phyloP scores from a whole-genome alignment of 2,113 vertebrate genomes.

The Myotis lucifugus region DNA sequence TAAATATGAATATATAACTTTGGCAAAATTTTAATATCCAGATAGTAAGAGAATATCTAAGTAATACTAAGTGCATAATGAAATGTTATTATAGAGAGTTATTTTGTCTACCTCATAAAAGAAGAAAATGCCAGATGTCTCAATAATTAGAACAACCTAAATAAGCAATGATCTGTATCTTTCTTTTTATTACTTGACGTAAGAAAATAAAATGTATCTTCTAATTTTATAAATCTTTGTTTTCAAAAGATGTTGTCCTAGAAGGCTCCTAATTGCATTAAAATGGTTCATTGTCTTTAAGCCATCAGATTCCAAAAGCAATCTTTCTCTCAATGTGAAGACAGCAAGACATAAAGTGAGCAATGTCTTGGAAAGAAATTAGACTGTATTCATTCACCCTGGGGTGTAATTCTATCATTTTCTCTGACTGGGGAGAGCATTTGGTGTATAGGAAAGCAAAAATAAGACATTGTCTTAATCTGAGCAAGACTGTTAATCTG shows the following conservation, averaged over 20 bases:
- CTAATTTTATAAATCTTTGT: neutral
- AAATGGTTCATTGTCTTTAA: constrained; percentile 1
- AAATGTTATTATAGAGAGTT: constrained; percentile 22
- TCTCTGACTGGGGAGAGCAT: constrained; percentile 38
- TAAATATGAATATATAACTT: neutral
- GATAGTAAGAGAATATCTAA: neutral
- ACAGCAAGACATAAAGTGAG: constrained; percentile 34
- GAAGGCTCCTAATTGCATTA: constrained; percentile 34
- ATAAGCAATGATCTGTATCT: constrained; percentile 41
- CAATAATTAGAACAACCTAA: constrained; percentile 51
- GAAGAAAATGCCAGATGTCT: constrained; percentile 55
- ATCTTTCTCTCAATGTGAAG: constrained; percentile 57
- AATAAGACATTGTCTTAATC: neutral
- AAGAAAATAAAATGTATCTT: constrained; percentile 18
- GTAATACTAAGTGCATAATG: neutral
- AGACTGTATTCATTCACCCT: constrained; percentile 43
- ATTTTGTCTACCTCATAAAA: neutral
- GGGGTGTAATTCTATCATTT: constrained; percentile 38
- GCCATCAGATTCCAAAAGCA: constrained; percentile 40
- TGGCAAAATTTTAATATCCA: neutral
- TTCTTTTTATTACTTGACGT: constrained; percentile 54
- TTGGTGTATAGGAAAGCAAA: neutral
- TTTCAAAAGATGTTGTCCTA: constrained; percentile 45
- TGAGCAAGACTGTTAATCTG: constrained; percentile 23
- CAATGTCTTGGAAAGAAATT: constrained; percentile 34